A percentile compares a stretch with the other conserved stretches of the same genome.
Conservation (phyloP, 2,113 vertebrate genomes). For the Tretioscincus oriximinensis region DNA sequence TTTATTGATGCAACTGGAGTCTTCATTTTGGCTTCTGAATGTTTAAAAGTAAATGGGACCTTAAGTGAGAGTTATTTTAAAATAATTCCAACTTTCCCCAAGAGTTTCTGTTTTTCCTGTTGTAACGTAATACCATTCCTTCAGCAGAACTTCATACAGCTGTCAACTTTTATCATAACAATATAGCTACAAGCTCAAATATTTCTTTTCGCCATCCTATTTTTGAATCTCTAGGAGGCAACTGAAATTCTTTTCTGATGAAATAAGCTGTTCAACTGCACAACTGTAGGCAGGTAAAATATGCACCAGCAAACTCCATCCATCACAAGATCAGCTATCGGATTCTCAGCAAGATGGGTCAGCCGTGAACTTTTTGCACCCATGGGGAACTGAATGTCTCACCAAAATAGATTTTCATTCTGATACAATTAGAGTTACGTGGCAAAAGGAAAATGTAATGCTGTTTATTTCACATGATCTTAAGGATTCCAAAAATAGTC, state of each 20-base stretch:
- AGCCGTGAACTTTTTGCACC: slow-evolving; percentile 35
- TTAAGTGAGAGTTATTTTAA: slow-evolving; percentile 60
- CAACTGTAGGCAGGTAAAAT: slow-evolving; percentile 29
- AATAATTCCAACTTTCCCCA: slow-evolving; percentile 59
- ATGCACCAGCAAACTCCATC: slow-evolving; percentile 39
- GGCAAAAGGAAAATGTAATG: slow-evolving; percentile 28
- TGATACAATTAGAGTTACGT: slow-evolving; percentile 25
- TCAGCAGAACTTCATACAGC: slow-evolving; percentile 56
- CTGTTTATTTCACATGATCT: slow-evolving; percentile 38
- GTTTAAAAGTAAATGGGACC: slow-evolving; percentile 55
- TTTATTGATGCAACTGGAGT: background rate
- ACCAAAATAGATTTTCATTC: slow-evolving; percentile 35
- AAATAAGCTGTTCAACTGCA: slow-evolving; percentile 44
- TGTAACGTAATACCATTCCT: slow-evolving; percentile 52
- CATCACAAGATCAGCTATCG: slow-evolving; percentile 18
- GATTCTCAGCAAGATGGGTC: slow-evolving; percentile 33
- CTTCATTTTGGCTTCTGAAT: slow-evolving; percentile 45
- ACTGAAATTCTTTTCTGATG: slow-evolving; percentile 39
- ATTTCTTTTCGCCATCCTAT: slow-evolving; percentile 40
- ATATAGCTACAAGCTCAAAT: slow-evolving; percentile 43
- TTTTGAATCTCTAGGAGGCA: slow-evolving; percentile 33
- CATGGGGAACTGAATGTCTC: slow-evolving; percentile 30
- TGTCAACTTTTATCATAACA: slow-evolving; percentile 55
- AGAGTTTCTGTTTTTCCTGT: slow-evolving; percentile 54
- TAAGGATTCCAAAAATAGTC: slow-evolving; percentile 19